These are phyloP conservation scores for Neosalanx taihuensis DNA, from an alignment of 2,797 vertebrate genomes.

Conservation along the genomic window DNA sequence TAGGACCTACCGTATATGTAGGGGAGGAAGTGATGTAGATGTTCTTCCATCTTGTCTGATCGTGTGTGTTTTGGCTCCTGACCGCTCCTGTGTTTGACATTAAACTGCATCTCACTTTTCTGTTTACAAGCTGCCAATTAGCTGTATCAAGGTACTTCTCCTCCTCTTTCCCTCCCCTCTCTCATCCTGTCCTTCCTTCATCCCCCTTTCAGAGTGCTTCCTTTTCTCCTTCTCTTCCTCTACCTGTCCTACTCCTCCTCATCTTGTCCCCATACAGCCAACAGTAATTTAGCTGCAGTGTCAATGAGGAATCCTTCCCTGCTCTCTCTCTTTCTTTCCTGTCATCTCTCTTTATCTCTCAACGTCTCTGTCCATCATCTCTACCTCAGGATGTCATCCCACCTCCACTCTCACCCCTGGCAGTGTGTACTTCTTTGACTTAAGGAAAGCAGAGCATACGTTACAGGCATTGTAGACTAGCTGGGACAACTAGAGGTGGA, in stretches of 20 bases:
- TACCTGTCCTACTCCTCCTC: background rate
- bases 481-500: no score
- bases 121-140: slow-evolving; percentile 99
- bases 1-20: background rate
- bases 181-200: slow-evolving; percentile 2
- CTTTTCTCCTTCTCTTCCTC: background rate
- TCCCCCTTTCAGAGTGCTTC: background rate
- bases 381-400: background rate
- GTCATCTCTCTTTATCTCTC: no score
- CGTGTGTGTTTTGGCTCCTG: slow-evolving; percentile 28
- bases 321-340: no score
- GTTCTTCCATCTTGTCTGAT: slow-evolving; percentile 44
- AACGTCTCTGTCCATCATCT: no score
- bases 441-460: background rate
- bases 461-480: no score
- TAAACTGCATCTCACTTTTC: slow-evolving; percentile 99
- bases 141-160: slow-evolving; percentile 97
- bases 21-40: slow-evolving; percentile 8
- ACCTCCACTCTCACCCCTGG: background rate
- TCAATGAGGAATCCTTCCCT: background rate
- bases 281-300: background rate
- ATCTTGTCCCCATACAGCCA: background rate
- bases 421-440: background rate
- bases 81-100: slow-evolving; percentile 74
- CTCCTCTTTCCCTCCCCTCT: slow-evolving; percentile 36